Percentiles rank a stretch among this genome's conserved stretches.
Evolutionary conservation across 2,888 invertebrate species (phyloP).

Genomic region (Punctoribates punctum): DNA sequence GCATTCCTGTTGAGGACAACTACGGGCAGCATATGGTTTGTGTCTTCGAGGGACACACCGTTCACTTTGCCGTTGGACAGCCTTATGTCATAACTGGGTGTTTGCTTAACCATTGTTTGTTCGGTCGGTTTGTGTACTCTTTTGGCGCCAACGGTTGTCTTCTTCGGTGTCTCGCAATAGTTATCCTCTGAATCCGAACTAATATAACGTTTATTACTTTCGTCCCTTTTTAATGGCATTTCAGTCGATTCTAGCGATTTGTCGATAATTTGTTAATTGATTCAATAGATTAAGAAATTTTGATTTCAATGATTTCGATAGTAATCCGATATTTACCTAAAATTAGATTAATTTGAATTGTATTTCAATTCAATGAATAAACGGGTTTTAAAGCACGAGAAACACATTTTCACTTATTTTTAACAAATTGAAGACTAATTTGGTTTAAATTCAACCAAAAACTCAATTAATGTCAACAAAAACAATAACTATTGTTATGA

Average conservation of each 20-base stretch:
- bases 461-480: neutral
- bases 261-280: neutral
- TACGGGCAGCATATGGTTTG: neutral
- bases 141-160: neutral
- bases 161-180: constrained; percentile 8
- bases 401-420: neutral
- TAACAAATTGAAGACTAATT: neutral
- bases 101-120: constrained; percentile 7
- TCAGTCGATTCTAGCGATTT: neutral
- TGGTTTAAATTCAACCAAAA: neutral
- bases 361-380: neutral
- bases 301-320: neutral
- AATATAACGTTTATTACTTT: constrained; percentile 10
- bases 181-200: constrained; percentile 33
- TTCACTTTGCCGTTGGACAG: constrained; percentile 8
- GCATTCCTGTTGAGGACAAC: neutral
- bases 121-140: neutral
- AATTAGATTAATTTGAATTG: constrained; percentile 1
- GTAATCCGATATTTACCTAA: neutral
- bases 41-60: constrained; percentile 3
- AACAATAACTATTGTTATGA: constrained; percentile 14
- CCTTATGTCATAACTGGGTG: neutral
- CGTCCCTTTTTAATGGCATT: constrained; percentile 12
- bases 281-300: neutral
- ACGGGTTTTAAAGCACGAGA: neutral